phyloP scores from a whole-genome alignment of 2,888 invertebrate genomes.

The Autographa gamma region DNA sequence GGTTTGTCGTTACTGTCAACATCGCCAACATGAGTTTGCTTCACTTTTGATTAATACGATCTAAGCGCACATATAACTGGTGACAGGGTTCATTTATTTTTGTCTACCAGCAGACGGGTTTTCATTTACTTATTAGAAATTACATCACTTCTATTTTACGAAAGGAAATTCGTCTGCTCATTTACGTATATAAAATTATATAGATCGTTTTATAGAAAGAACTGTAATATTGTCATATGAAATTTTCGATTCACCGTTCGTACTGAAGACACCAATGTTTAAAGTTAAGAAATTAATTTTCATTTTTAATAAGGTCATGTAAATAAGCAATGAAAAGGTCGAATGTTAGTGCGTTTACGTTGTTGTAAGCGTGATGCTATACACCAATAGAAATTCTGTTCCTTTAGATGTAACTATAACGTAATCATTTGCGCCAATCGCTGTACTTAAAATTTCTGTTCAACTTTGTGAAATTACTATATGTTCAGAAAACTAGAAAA shows the following conservation, averaged over 20 bases:
- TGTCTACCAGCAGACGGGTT: constrained; percentile 79
- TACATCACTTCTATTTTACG: constrained; percentile 74
- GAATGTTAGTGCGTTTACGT: constrained; percentile 44
- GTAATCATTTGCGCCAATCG: constrained; percentile 51
- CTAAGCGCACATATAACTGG: constrained; percentile 85
- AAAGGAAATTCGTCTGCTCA: constrained; percentile 77
- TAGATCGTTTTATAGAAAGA: constrained; percentile 69
- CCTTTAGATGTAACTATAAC: constrained; percentile 46
- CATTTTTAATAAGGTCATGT: constrained; percentile 51
- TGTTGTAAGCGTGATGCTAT: constrained; percentile 47
- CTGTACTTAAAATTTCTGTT: constrained; percentile 31
- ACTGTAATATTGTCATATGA: constrained; percentile 59
- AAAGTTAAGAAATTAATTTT: constrained; percentile 53
- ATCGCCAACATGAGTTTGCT: constrained; percentile 49
- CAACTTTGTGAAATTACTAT: constrained; percentile 37
- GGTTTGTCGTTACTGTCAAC: constrained; percentile 48
- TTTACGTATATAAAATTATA: constrained; percentile 71
- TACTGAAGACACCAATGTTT: constrained; percentile 65
- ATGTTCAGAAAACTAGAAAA: constrained; percentile 25
- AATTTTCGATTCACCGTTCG: constrained; percentile 60
- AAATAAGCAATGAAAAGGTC: constrained; percentile 56
- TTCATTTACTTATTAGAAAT: constrained; percentile 69
- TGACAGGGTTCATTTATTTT: constrained; percentile 87
- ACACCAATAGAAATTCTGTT: constrained; percentile 51
- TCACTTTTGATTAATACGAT: constrained; percentile 69